Percentiles rank a stretch among this genome's conserved stretches.
Conservation (phyloP, 2,888 invertebrate species). For the Melinopterus prodromus region DNA sequence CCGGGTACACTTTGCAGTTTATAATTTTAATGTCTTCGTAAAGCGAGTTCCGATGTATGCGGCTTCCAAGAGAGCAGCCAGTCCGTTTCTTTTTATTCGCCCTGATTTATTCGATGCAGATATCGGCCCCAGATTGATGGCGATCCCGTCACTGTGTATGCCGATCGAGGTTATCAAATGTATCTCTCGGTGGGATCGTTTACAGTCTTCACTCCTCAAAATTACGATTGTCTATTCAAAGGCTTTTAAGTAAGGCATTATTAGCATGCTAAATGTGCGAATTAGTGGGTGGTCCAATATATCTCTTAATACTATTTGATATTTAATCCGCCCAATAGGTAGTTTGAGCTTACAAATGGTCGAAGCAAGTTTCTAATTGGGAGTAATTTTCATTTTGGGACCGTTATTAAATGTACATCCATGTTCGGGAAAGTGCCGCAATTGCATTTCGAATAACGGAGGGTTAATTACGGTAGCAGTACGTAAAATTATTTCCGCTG, state of each 20-base stretch:
- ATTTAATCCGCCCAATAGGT: too few species aligned
- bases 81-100: not conserved
- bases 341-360: too few species aligned
- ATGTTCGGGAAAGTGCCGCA: too few species aligned
- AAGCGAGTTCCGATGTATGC: constrained; percentile 4
- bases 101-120: not conserved
- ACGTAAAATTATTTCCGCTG: too few species aligned
- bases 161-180: not conserved
- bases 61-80: not conserved
- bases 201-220: not conserved
- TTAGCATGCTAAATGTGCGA: not conserved
- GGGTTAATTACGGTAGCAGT: too few species aligned
- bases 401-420: too few species aligned
- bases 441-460: too few species aligned
- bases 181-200: not conserved
- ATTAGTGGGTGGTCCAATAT: not conserved
- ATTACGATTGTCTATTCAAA: not conserved
- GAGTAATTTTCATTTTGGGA: too few species aligned
- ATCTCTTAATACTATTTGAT: not conserved
- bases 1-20: constrained; percentile 4
- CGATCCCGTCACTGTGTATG: not conserved
- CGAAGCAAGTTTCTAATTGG: too few species aligned
- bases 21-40: constrained; percentile 4
- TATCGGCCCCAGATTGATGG: not conserved
- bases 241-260: not conserved